Evolutionary conservation across 2,888 invertebrate species (phyloP).

Genomic region (Tetragonisca angustula): DNA sequence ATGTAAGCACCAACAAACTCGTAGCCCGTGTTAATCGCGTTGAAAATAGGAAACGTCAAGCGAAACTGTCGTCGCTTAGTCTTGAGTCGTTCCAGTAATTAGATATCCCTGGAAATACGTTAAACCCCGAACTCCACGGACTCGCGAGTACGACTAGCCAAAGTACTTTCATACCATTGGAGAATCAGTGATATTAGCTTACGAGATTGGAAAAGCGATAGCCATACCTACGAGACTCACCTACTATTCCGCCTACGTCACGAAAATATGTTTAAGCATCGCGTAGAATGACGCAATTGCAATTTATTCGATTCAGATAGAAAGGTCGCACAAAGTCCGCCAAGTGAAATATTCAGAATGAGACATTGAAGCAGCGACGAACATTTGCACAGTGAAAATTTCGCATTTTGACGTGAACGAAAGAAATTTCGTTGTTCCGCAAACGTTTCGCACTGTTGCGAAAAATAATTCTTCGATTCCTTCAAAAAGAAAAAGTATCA

Average conservation of each 20-base stretch:
- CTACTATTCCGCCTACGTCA: neutral
- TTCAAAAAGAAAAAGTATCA: neutral
- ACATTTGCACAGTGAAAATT: neutral
- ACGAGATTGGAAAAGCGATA: conserved; percentile 74
- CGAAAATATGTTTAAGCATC: neutral
- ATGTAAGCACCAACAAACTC: conserved; percentile 6
- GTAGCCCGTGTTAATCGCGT: conserved; percentile 11
- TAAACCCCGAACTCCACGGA: conserved; percentile 63
- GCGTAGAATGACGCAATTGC: neutral
- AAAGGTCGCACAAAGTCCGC: neutral
- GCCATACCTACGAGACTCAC: conserved; percentile 50
- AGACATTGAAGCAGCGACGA: too few relatives aligned
- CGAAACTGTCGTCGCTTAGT: conserved; percentile 49
- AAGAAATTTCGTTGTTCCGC: neutral
- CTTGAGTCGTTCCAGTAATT: conserved; percentile 77
- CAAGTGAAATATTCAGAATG: neutral
- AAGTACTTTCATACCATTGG: conserved; percentile 55
- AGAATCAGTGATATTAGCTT: conserved; percentile 71
- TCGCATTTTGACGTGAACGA: neutral
- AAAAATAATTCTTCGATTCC: conserved; percentile 21
- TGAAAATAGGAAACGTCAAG: conserved; percentile 55
- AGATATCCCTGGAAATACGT: conserved; percentile 82
- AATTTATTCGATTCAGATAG: neutral
- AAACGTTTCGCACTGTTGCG: conserved; percentile 22
- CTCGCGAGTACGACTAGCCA: conserved; percentile 23